Evolutionary conservation across 1,140 invertebrate species (phyloP), one percentile per base, ranked within the genome.

Genomic region (Drosophila littoralis): DNA sequence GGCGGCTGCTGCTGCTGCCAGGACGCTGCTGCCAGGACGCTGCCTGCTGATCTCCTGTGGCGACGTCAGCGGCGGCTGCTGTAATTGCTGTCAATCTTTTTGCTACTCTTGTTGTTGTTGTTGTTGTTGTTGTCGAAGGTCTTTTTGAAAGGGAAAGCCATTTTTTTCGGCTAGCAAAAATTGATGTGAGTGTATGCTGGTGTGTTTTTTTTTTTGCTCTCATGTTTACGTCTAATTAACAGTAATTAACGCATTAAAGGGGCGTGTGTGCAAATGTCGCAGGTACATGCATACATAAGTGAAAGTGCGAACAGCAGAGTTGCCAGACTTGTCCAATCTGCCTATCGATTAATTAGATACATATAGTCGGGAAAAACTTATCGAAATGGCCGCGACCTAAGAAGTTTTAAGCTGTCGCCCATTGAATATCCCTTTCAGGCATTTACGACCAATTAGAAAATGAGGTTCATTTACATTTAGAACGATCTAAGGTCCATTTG

Each of bases 231-330:
- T 79, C 83, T 86, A 86, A 86, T 86, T 86, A 88, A 77, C 76
- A 64, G 83, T 86, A 88, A 88, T 86, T 86, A 88, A 86, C 83
- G 83, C 83, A 86, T 88, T 88, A 74, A 79, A 73, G 52, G 68
- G 83, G 79, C 65, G 79, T 71, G 45, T 69, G 58, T 70, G 33
- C 32, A 33, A 61, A 32, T 50, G 40, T 32, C 32, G 8, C 13
- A 58, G 60, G 9, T 35, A 40, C 17, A 54, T 35, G 36, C 17
- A 54, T 40, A 7, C 1, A 9, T 13, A 42, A 42, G 40, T 42
- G 40, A 77, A 57, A 36, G 10, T 36, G 33, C 15, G 5, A 28
- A 28, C 35, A 28, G 12, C 12, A 66, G 32, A 15, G 38, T 32
- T 58, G 35, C 32, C 46, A 15, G 10, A 40, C 17, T 43, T 9